Percentiles rank a stretch among this genome's conserved stretches.
Evolutionary conservation across 2,113 vertebrate genomes (phyloP).

Genomic region (Garra rufa): DNA sequence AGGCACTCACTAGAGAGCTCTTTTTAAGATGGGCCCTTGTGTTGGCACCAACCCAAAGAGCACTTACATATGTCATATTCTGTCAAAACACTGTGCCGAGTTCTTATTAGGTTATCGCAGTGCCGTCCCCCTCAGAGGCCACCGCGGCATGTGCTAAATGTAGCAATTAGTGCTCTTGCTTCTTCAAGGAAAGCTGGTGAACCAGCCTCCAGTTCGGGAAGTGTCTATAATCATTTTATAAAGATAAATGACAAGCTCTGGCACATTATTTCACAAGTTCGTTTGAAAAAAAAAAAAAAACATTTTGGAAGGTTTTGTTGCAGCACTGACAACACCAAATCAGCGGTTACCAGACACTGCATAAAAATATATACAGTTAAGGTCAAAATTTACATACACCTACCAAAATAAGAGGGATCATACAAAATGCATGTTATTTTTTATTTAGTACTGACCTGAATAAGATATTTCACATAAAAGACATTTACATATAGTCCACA

Average conservation of each 20-base stretch:
- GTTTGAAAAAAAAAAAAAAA: background rate
- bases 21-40: constrained; percentile 33
- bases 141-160: constrained; percentile 4
- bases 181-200: background rate
- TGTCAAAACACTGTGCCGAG: constrained; percentile 19
- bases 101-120: constrained; percentile 27
- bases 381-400: too few species aligned
- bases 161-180: constrained; percentile 33
- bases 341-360: background rate
- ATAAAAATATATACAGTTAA: too few species aligned
- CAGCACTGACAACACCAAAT: background rate
- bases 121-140: background rate
- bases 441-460: too few species aligned
- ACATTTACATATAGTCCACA: too few species aligned
- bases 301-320: background rate
- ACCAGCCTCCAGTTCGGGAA: background rate
- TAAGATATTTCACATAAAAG: too few species aligned
- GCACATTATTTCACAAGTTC: constrained; percentile 14
- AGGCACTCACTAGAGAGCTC: constrained; percentile 23
- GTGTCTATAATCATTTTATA: background rate
- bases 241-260: constrained; percentile 13
- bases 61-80: constrained; percentile 8
- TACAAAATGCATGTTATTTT: too few species aligned
- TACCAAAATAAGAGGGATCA: too few species aligned
- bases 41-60: constrained; percentile 26